Percentiles rank a stretch among this genome's conserved stretches.
Conservation (phyloP, 2,888 invertebrate genomes). For the Cantharis nigra region DNA sequence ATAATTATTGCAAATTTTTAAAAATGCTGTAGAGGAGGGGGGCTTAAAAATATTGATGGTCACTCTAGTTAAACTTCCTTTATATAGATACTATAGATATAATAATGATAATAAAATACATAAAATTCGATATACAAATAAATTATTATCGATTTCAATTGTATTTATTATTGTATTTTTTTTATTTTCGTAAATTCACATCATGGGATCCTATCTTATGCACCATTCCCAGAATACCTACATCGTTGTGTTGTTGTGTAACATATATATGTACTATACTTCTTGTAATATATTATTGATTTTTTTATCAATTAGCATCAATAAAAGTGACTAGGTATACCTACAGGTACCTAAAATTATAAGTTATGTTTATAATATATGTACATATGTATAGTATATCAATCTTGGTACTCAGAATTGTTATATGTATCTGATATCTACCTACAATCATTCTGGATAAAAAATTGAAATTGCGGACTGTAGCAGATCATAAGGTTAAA, state of each 20-base stretch:
- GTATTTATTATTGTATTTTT: too few relatives aligned
- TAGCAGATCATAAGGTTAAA: slow-evolving; percentile 20
- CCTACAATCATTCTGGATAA: not conserved
- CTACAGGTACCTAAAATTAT: not conserved
- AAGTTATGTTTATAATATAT: not conserved
- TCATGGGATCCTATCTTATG: not conserved
- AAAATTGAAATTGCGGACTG: not conserved
- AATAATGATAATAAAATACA: too few relatives aligned
- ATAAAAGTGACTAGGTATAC: not conserved
- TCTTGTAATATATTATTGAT: not conserved
- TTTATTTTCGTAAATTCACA: not conserved
- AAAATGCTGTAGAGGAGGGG: too few relatives aligned
- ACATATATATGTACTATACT: too few relatives aligned
- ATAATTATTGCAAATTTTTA: too few relatives aligned
- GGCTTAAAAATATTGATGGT: too few relatives aligned
- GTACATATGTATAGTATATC: not conserved
- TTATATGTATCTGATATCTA: not conserved
- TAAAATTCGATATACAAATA: too few relatives aligned
- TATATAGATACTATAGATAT: too few relatives aligned
- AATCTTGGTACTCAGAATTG: not conserved
- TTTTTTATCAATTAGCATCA: not conserved
- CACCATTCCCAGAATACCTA: not conserved
- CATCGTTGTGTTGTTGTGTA: too few relatives aligned
- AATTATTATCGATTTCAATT: too few relatives aligned
- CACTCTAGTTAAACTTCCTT: too few relatives aligned